Conservation (phyloP, 2,797 vertebrate species). For the Dicrostonyx torquatus region DNA sequence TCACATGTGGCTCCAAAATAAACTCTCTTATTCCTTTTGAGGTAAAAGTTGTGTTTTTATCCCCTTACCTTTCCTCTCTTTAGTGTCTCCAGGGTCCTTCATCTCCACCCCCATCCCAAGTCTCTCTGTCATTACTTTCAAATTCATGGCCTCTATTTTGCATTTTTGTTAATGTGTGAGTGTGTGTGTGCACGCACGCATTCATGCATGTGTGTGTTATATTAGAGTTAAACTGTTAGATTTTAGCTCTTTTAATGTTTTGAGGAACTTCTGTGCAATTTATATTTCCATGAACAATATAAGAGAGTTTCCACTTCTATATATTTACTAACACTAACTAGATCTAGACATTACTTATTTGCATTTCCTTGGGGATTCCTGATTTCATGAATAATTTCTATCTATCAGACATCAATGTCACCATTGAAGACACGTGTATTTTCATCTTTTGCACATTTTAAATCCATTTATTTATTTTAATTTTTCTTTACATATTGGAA, state of each 20-base stretch:
- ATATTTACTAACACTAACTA: neutral
- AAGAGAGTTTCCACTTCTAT: neutral
- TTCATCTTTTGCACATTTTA: neutral
- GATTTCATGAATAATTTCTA: neutral
- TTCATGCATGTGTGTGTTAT: neutral
- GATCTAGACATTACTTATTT: neutral
- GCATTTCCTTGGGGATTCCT: neutral
- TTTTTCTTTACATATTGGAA: neutral
- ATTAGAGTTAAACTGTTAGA: neutral
- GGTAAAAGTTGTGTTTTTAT: neutral
- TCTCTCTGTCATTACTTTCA: neutral
- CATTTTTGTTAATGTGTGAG: neutral
- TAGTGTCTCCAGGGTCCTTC: neutral
- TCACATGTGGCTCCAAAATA: neutral
- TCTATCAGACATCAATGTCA: neutral
- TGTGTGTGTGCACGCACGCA: too few species aligned
- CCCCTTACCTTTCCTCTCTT: neutral
- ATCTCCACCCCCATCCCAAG: neutral
- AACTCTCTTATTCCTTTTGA: neutral
- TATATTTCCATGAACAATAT: neutral
- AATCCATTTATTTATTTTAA: neutral
- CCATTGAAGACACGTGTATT: neutral
- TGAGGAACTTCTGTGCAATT: neutral
- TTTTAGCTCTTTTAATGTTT: neutral
- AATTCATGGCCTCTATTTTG: neutral